phyloP scores from a whole-genome alignment of 1,140 invertebrate species.

The Caenorhabditis remanei region DNA sequence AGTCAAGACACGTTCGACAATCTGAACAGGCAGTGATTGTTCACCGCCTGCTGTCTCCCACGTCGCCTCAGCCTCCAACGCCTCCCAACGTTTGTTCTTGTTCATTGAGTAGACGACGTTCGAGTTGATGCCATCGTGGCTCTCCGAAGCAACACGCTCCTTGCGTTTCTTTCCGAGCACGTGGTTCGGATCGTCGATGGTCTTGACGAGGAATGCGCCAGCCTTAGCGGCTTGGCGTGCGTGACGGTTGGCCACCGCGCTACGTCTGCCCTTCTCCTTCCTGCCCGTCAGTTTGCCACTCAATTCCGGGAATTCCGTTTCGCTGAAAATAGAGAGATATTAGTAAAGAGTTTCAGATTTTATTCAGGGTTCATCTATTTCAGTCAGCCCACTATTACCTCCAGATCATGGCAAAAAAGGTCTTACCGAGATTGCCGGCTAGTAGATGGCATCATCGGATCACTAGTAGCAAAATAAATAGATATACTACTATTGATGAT shows the following conservation, averaged over 20 bases:
- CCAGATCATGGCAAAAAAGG: not conserved
- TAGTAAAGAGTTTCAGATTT: not conserved
- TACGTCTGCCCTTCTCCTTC: conserved; percentile 54
- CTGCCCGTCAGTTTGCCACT: conserved; percentile 55
- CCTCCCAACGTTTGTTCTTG: conserved; percentile 63
- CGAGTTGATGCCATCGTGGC: conserved; percentile 56
- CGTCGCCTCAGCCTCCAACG: conserved; percentile 42
- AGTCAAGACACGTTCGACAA: conserved; percentile 50
- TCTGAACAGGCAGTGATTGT: conserved; percentile 36
- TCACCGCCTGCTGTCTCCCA: conserved; percentile 15
- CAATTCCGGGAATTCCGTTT: conserved; percentile 51
- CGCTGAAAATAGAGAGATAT: conserved; percentile 8
- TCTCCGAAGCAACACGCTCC: conserved; percentile 56
- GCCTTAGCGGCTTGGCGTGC: conserved; percentile 38
- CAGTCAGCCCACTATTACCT: too few relatives aligned
- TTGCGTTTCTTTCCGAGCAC: conserved; percentile 63
- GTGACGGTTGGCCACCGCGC: conserved; percentile 41
- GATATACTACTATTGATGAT: not conserved
- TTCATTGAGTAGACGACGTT: conserved; percentile 63
- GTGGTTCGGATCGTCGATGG: conserved; percentile 63
- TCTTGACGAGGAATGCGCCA: conserved; percentile 58
- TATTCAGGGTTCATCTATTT: not conserved
- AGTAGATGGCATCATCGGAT: conserved; percentile 44
- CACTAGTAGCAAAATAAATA: not conserved
- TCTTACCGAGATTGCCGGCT: conserved; percentile 20